Evolutionary conservation across 2,113 vertebrate genomes (phyloP), one percentile per base, ranked within the genome.

Genomic region (Lontra canadensis): DNA sequence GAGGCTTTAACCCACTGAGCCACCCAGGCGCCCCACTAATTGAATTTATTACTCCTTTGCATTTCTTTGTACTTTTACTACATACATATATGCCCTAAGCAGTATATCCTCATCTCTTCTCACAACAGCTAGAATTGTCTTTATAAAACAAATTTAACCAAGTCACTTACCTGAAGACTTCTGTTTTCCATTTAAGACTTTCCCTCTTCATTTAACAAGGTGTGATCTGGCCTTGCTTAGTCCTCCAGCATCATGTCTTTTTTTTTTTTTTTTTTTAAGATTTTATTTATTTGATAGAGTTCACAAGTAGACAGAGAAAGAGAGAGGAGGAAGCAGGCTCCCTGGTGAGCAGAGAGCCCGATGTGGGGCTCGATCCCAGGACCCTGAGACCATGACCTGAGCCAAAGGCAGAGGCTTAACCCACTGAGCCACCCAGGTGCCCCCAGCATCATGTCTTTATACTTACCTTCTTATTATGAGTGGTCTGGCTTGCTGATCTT

Each of bases 21-120:
- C 52, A 52, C 52, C 52, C 15, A 52, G 52, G 52, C 15, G 1
- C 15, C 52, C 52, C 14, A 59, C 71, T 34, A 71, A 65, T 34
- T 78, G 81, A 87, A 74, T 82, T 94, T 82, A 63, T 73, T 69
- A 74, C 83, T 88, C 34, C 11, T 34, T 96, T 88, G 83, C 59
- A 82, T 83, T 96, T 82, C 74, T 88, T 88, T 81, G 6, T 92
- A 52, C 7, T 78, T 59, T 34, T 73, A 71, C 59, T 83, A 20
- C n/a, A 21, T 80, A 73, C 42, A 7, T 44, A 4, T n/a, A 44
- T 49, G 34, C 7, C 0, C 52, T 90, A 84, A 96, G n/a, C 71
- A 52, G 10, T 90, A 36, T n/a, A n/a, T n/a, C n/a, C n/a, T 93
- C 49, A 84, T 78, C 57, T 74, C 3, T 29, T 69, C n/a, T 85